Conservation (phyloP, 1,140 invertebrate genomes). For the Penaeus japonicus region DNA sequence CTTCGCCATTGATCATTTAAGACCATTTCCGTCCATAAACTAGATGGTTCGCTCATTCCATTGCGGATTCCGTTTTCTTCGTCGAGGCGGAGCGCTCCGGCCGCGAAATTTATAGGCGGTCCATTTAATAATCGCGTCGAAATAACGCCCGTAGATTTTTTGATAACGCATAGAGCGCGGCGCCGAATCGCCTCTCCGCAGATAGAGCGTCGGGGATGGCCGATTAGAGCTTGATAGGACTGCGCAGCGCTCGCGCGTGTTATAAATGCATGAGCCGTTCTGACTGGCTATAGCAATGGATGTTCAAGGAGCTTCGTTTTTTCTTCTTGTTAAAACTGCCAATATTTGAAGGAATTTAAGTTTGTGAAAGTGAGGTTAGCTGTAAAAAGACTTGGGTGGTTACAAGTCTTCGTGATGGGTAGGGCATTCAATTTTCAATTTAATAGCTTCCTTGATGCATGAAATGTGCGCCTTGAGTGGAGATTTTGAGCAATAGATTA, state of each 20-base stretch:
- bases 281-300: too few species aligned
- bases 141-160: not conserved
- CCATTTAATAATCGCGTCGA: not conserved
- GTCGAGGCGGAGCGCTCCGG: not conserved
- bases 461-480: not conserved
- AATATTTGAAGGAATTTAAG: too few species aligned
- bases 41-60: not conserved
- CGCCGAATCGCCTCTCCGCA: not conserved
- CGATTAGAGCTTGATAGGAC: not conserved
- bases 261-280: too few species aligned
- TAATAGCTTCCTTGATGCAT: conserved; percentile 10
- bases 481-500: not conserved
- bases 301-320: too few species aligned
- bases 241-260: not conserved
- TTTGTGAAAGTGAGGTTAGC: not conserved
- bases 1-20: conserved; percentile 34
- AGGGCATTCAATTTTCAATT: not conserved
- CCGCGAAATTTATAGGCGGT: not conserved
- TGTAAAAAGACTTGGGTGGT: not conserved
- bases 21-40: conserved; percentile 27
- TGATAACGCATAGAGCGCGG: not conserved
- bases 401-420: not conserved
- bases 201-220: not conserved
- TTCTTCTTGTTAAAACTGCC: too few species aligned
- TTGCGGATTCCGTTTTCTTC: conserved; percentile 9